Evolutionary conservation across 1,140 invertebrate genomes (phyloP), one percentile per base, ranked within the genome.

Genomic region (Cataglyphis hispanica): DNA sequence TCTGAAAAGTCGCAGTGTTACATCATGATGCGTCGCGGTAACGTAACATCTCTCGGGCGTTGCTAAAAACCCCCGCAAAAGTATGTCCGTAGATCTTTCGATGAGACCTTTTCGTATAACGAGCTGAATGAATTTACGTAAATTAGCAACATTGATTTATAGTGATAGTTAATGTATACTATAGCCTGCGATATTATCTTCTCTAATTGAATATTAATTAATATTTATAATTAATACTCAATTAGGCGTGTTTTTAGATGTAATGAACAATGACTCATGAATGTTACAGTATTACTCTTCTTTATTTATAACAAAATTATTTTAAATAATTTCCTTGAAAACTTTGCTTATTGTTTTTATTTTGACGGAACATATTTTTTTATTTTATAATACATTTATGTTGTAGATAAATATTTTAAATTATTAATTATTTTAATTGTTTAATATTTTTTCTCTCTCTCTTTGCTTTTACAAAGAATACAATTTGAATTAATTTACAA

Each of bases 201-300:
- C 25, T 77, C 64, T 46, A 77, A 31, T 34, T 63, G 75, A 77
- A 77, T 77, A 76, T 76, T 76, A 16, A 76, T 76, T 34, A 63
- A 16, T 19, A 1, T 16, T 66, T 63, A 77, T 63, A 13, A 64
- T 43, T 77, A 77, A 64, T 77, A 16, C 11, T 31, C 19, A 11
- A 64, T 46, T 40, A 63, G 37, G 2, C 22, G 56, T 31, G 5
- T 25, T 34, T 43, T 34, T 61, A 58, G 22, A 34, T 6, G 31
- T 40, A 43, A 76, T 37, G 25, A 27, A 27, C 22, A 27, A 31
- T 63, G 1, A 40, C 2, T 43, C 3, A 8, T 63, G 25, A 43
- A 75, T 46, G 43, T 50, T 50, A 50, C 4, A 50, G 16, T 50
- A 4, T 4, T 50, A 50, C 16, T 19, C 16, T 13, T 46, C 16